Evolutionary conservation across 2,888 invertebrate species (phyloP).

Genomic region (Acanthosepion lycidas): DNA sequence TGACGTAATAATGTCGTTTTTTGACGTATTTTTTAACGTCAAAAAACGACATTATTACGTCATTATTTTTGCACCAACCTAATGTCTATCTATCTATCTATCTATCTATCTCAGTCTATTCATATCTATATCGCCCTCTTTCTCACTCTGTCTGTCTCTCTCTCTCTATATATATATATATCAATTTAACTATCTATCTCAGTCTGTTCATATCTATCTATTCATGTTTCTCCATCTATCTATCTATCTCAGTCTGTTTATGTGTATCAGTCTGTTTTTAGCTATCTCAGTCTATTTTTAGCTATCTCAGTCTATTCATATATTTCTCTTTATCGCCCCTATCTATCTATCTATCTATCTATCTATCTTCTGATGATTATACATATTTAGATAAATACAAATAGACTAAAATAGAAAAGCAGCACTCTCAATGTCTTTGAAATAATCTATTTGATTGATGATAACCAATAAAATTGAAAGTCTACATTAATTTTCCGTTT

Average conservation of each 20-base stretch:
- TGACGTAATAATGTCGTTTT: too few species aligned
- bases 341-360: not conserved
- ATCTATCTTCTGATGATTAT: not conserved
- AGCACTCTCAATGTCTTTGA: not conserved
- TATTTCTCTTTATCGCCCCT: too few species aligned
- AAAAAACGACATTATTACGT: too few species aligned
- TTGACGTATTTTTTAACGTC: too few species aligned
- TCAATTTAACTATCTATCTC: too few species aligned
- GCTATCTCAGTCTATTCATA: not conserved
- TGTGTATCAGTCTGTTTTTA: too few species aligned
- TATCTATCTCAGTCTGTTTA: too few species aligned
- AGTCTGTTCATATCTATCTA: not conserved
- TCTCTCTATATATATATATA: too few species aligned
- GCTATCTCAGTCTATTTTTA: not conserved
- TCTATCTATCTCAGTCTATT: not conserved
- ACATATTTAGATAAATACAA: not conserved
- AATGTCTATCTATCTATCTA: not conserved
- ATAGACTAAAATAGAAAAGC: not conserved
- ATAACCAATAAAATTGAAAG: not conserved
- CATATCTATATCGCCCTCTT: too few species aligned
- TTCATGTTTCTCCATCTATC: not conserved
- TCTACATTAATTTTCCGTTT: not conserved
- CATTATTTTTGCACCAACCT: too few species aligned
- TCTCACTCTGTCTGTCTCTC: too few species aligned
- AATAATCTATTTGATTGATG: not conserved